Evolutionary conservation across 2,888 invertebrate species (phyloP).

Genomic region (Trissonchulus sp.): DNA sequence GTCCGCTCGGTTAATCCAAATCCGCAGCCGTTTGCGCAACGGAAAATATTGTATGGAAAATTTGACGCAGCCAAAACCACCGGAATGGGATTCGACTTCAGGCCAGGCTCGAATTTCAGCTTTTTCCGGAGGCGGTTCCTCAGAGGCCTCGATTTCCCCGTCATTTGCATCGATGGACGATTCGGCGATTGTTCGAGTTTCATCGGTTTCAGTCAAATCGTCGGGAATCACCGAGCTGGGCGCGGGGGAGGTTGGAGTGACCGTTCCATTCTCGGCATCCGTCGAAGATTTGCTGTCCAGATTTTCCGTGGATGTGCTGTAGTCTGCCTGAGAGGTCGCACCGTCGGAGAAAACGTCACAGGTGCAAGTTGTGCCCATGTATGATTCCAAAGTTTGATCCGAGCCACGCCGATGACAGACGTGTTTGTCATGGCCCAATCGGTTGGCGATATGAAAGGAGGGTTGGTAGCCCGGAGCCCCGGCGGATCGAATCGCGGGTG

Average conservation of each 20-base stretch:
- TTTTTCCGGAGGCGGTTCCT: background rate
- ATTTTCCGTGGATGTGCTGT: background rate
- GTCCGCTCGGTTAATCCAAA: conserved; percentile 50
- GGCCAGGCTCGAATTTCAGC: background rate
- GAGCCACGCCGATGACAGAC: background rate
- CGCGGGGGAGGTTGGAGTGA: background rate
- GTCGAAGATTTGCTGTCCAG: background rate
- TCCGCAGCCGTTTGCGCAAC: conserved; percentile 53
- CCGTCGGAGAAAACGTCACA: background rate
- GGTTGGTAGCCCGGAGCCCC: background rate
- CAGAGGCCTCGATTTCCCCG: background rate
- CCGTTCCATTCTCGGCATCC: background rate
- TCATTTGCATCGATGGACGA: background rate
- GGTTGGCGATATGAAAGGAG: background rate
- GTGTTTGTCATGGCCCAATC: background rate
- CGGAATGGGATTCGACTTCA: conserved; percentile 15
- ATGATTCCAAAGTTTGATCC: background rate
- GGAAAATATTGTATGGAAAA: conserved; percentile 55
- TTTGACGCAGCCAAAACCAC: conserved; percentile 42
- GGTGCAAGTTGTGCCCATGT: background rate
- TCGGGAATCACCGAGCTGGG: background rate
- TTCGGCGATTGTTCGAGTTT: background rate
- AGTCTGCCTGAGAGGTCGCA: background rate
- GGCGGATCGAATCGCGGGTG: background rate
- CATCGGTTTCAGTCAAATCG: background rate